Conservation (phyloP, 2,797 vertebrate genomes). For the Enteromius afrohamiltoni region DNA sequence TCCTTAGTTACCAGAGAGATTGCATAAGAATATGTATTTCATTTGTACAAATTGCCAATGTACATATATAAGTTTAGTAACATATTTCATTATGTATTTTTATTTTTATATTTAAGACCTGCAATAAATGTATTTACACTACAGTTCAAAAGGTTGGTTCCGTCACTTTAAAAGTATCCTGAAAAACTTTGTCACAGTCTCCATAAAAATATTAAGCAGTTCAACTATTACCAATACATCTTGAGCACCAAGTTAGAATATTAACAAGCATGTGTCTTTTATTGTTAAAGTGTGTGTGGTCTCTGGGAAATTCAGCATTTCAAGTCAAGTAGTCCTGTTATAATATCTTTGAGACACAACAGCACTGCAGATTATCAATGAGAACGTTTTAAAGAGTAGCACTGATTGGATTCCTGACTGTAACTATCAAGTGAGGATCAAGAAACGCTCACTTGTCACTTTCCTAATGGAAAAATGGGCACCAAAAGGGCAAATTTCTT, state of each 20-base stretch:
- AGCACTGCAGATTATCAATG: conserved; percentile 7
- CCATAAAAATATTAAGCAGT: not conserved
- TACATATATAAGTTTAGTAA: not conserved
- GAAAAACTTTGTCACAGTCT: not conserved
- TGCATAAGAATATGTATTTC: not conserved
- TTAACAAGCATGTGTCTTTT: not conserved
- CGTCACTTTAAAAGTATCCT: not conserved
- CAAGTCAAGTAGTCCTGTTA: not conserved
- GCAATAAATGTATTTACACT: not conserved
- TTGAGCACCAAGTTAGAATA: not conserved
- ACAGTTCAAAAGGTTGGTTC: not conserved
- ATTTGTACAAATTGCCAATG: not conserved
- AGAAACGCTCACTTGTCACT: conserved; percentile 4
- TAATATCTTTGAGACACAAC: not conserved
- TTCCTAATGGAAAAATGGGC: conserved; percentile 14
- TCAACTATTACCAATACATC: not conserved
- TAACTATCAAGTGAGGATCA: conserved; percentile 13
- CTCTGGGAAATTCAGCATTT: conserved; percentile 6
- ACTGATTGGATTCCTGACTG: conserved; percentile 17
- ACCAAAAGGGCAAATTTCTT: conserved; percentile 17
- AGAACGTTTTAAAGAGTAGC: not conserved
- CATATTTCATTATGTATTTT: not conserved
- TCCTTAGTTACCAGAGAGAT: not conserved
- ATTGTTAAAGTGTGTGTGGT: not conserved
- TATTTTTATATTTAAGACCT: not conserved